Base-by-base conservation (phyloP, 2,888 invertebrate species). In the Nipponacmea schrenckii region DNA sequence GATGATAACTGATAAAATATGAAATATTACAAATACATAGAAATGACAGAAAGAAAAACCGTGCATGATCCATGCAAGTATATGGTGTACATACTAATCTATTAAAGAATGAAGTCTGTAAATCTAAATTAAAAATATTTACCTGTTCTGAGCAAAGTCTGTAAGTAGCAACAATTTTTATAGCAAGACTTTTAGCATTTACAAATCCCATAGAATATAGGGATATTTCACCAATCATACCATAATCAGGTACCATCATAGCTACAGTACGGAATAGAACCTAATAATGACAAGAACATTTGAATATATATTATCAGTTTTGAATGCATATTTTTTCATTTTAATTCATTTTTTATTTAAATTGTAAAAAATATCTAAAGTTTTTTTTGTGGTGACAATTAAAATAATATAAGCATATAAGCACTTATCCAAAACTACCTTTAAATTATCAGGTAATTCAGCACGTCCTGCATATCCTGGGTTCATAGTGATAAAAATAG, bases 171-270 rank as follows among this genome's bases (percentile, higher is more conserved):
- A 88, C 88, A 74, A 89, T 88, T 74, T 89, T 89, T 26, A 84
- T 86, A 3, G 88, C 86, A 69, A 89, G 81, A 71, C 83, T 84
- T 8, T 84, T 69, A 12, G 89, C 88, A 62, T 85, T 83, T 31
- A 88, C 87, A 80, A 89, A 89, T n/a, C 89, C 89, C 87, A 88
- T 89, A 46, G 88, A 88, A 76, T 89, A 89, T 15, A 89, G 84
- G 0, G 87, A 88, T 70, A 89, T 88, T 76, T 88, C 88, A 15
- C 84, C 88, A 71, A 89, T 89, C 84, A 89, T 84, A 24, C 85
- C 87, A 73, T 89, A 89, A 79, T 89, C 88, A 12, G 89, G 89
- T 5, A 89, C 87, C 88, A 89, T 89, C 88, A 89, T 89, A 64
- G 88, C 88, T 15, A 89, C 89, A 26, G 89, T 88, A 17, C 89